Percentiles rank a stretch among this genome's conserved stretches.
Conservation (phyloP, 2,888 invertebrate genomes). For the Limnephilus marmoratus region DNA sequence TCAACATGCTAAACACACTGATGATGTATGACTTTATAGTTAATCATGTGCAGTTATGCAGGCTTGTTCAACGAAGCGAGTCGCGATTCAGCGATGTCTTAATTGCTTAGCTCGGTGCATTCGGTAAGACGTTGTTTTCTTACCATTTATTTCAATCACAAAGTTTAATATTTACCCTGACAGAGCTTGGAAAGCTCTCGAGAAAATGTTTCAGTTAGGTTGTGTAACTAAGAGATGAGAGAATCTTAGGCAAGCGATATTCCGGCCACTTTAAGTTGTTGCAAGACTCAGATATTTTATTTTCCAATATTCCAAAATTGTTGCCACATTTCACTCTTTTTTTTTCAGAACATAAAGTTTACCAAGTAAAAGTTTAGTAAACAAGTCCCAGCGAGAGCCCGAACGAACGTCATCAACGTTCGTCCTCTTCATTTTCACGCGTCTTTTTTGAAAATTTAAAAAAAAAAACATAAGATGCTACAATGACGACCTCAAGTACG, state of each 20-base stretch:
- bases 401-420: too few relatives aligned
- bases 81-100: constrained; percentile 25
- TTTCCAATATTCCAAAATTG: neutral
- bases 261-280: neutral
- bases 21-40: constrained; percentile 14
- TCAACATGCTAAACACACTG: neutral
- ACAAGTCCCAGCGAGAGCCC: too few relatives aligned
- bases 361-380: too few relatives aligned
- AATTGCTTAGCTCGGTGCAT: constrained; percentile 40
- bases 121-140: constrained; percentile 32
- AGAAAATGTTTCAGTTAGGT: constrained; percentile 53
- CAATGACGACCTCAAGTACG: too few relatives aligned
- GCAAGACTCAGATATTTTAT: neutral
- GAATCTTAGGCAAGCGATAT: constrained; percentile 12
- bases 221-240: constrained; percentile 54
- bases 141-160: constrained; percentile 44
- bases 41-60: neutral
- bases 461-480: too few relatives aligned
- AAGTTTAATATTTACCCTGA: constrained; percentile 46
- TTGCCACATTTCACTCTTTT: too few relatives aligned
- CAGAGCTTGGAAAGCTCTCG: constrained; percentile 32
- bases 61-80: constrained; percentile 2
- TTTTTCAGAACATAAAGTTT: neutral
- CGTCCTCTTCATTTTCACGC: too few relatives aligned
- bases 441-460: too few relatives aligned